phyloP scores from a whole-genome alignment of 2,113 vertebrate genomes.

The Acinonyx jubatus region DNA sequence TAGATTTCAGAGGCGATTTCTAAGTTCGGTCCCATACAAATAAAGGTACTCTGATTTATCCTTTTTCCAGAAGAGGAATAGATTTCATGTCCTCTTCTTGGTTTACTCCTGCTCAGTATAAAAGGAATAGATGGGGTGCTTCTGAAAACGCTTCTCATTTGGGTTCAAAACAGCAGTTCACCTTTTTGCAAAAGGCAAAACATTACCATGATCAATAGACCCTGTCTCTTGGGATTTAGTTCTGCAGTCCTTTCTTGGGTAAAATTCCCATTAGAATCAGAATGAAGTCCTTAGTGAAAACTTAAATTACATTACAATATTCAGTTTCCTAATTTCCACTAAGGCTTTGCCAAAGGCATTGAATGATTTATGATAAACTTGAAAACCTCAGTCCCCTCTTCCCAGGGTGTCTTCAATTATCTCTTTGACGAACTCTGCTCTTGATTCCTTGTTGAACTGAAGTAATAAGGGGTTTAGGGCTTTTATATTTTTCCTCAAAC shows the following conservation, averaged over 20 bases:
- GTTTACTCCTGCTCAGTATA: constrained; percentile 38
- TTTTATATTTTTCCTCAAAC: constrained; percentile 62
- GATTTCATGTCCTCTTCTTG: constrained; percentile 63
- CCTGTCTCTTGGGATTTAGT: constrained; percentile 42
- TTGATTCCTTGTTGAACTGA: constrained; percentile 68
- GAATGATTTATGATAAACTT: constrained; percentile 80
- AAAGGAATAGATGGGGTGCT: constrained; percentile 34
- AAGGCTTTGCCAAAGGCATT: constrained; percentile 76
- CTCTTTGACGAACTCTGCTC: constrained; percentile 69
- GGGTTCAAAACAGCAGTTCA: constrained; percentile 58
- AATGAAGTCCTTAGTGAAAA: constrained; percentile 76
- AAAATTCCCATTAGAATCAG: constrained; percentile 68
- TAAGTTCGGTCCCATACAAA: constrained; percentile 61
- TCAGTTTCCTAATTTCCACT: constrained; percentile 73
- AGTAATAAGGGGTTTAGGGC: constrained; percentile 67
- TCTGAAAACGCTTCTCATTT: constrained; percentile 51
- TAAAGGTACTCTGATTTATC: constrained; percentile 36
- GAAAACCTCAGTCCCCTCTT: constrained; percentile 66
- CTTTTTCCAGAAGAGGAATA: constrained; percentile 45
- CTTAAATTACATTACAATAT: constrained; percentile 77
- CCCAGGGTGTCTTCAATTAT: constrained; percentile 78
- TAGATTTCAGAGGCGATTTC: constrained; percentile 63
- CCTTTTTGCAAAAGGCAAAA: constrained; percentile 63
- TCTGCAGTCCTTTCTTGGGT: constrained; percentile 20
- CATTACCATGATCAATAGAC: constrained; percentile 63